Base-by-base conservation (phyloP, 2,888 invertebrate species). In the Chalcosyrphus nemorum region DNA sequence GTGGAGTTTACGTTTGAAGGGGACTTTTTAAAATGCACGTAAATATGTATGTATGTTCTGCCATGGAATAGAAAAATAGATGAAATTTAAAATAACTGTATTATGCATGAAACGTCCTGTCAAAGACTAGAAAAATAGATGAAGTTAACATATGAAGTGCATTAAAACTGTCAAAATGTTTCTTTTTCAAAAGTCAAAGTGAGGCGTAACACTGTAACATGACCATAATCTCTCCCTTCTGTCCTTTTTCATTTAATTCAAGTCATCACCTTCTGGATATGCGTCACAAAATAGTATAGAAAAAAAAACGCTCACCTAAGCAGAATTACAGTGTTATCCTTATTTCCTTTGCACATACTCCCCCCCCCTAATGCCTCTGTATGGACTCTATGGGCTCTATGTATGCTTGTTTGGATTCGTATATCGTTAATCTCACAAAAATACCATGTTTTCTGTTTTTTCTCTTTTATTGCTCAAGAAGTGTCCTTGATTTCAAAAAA, bases 401-500 rank as follows among this genome's bases (percentile, higher is more conserved):
- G 47, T 2, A 24, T 47, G n/a, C 47, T 17, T 47, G n/a, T 24
- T 24, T 47, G 19, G n/a, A 24, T n/a, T 21, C 24, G n/a, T n/a
- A 24, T 24, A 9, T 47, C 47, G 21, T 21, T 47, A 47, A 47
- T 47, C 47, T 47, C 6, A 52, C 52, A 52, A 15, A 52, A 29
- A n/a, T n/a, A 52, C 13, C 52, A 15, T 52, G 52, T 52, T 52
- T 29, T 4, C 7, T 52, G 29, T 11, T 52, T 24, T 13, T 27
- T 13, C 4, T 47, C 27, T 27, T 15, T 52, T 27, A 50, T 50
- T 45, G 4, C 17, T 9, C 1, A 21, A n/a, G 13, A 27, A 27
- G 13, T 52, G 52, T 52, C 52, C 27, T 52, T 52, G 52, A 52
- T 52, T 52, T 52, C 13, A 15, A 9, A 52, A 52, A 47, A 47